Percentiles rank a stretch among this genome's conserved stretches.
phyloP scores from a whole-genome alignment of 2,113 vertebrate genomes.

The Suncus etruscus region DNA sequence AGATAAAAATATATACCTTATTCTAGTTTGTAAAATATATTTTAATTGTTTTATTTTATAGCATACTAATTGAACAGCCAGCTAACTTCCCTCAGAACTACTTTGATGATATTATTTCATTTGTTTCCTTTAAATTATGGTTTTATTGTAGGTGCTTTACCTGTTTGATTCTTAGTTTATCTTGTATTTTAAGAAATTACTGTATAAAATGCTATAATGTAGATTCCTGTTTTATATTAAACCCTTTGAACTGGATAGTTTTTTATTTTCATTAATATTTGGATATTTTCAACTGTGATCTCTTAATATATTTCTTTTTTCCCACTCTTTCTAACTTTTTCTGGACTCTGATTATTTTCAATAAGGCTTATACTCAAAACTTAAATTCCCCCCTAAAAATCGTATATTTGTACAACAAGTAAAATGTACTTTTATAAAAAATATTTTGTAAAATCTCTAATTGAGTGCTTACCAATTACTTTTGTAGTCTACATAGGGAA shows the following conservation, averaged over 20 bases:
- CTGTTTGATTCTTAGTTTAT: conserved; percentile 31
- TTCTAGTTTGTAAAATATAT: neutral
- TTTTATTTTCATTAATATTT: neutral
- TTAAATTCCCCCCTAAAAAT: neutral
- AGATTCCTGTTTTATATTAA: conserved; percentile 8
- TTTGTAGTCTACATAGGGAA: neutral
- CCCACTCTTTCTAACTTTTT: neutral
- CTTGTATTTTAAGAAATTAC: neutral
- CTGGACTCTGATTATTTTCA: neutral
- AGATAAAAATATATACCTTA: conserved; percentile 22
- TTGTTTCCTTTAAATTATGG: conserved; percentile 45
- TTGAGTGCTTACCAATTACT: neutral
- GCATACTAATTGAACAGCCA: conserved; percentile 6
- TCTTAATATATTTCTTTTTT: neutral
- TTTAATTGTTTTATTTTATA: neutral
- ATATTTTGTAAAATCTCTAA: neutral
- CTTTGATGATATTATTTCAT: neutral
- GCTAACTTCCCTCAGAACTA: conserved; percentile 12
- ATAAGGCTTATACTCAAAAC: conserved; percentile 17
- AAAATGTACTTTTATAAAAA: conserved; percentile 4
- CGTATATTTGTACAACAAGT: neutral
- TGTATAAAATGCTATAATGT: neutral
- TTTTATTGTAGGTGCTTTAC: neutral
- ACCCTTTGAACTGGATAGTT: neutral
- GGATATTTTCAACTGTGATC: neutral